Evolutionary conservation across 2,797 vertebrate genomes (phyloP).

Genomic region (Okamejei kenojei): DNA sequence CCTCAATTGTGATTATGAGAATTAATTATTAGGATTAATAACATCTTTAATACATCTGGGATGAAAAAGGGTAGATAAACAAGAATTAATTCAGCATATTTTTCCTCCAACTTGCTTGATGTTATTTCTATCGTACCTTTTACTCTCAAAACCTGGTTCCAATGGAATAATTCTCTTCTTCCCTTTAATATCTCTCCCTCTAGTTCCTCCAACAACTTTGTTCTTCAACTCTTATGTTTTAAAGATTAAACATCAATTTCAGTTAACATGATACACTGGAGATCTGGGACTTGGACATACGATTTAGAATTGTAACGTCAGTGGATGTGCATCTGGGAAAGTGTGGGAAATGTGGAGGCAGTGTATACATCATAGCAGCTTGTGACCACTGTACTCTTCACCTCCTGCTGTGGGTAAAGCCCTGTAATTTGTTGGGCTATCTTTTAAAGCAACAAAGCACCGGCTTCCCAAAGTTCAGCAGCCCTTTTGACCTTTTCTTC

Average conservation of each 20-base stretch:
- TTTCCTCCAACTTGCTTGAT: background rate
- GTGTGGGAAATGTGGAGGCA: background rate
- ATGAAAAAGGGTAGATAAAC: background rate
- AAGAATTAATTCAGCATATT: background rate
- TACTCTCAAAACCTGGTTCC: background rate
- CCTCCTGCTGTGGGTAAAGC: background rate
- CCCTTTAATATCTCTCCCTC: background rate
- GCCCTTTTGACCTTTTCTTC: background rate
- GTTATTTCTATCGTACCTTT: background rate
- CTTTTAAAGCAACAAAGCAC: background rate
- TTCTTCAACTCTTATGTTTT: background rate
- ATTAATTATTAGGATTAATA: background rate
- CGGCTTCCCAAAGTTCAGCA: background rate
- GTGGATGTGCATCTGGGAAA: background rate
- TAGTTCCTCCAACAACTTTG: background rate
- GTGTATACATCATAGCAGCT: background rate
- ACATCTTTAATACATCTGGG: background rate
- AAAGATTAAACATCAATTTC: background rate
- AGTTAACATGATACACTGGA: background rate
- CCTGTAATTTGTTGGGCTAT: background rate
- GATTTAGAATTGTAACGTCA: background rate
- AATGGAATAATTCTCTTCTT: background rate
- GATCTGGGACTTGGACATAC: background rate
- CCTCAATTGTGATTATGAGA: background rate
- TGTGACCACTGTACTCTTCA: background rate